Evolutionary conservation across 2,888 invertebrate species (phyloP).

Genomic region (Eugnorisma glareosa): DNA sequence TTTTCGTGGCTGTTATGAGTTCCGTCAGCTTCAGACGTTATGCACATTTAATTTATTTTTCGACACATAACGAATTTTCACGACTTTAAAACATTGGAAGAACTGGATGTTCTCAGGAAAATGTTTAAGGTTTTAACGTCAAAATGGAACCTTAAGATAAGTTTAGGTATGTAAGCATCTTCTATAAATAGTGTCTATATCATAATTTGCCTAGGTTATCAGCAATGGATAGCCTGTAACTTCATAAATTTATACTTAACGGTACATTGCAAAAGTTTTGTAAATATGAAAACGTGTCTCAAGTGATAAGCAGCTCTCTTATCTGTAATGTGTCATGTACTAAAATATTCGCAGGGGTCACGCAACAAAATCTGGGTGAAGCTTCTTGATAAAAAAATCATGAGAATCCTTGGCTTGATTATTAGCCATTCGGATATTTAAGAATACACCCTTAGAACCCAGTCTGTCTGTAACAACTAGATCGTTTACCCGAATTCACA

Average conservation of each 20-base stretch:
- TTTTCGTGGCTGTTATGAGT: constrained; percentile 7
- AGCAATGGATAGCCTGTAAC: constrained; percentile 40
- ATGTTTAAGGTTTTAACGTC: background rate
- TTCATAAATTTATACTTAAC: constrained; percentile 25
- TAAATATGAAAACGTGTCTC: constrained; percentile 45
- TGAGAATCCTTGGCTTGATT: background rate
- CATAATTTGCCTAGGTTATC: constrained; percentile 50
- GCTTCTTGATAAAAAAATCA: background rate
- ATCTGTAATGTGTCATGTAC: constrained; percentile 19
- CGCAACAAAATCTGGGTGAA: constrained; percentile 18
- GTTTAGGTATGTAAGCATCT: background rate
- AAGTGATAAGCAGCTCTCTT: constrained; percentile 28
- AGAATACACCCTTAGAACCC: background rate
- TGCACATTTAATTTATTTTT: background rate
- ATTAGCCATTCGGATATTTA: background rate
- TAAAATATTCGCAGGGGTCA: constrained; percentile 17
- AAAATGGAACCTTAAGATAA: background rate
- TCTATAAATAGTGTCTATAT: constrained; percentile 37
- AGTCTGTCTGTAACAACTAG: background rate
- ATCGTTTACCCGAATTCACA: background rate
- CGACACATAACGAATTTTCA: background rate
- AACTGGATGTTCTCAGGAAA: background rate
- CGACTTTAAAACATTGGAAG: background rate
- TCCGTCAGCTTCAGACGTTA: constrained; percentile 16
- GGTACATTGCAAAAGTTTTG: constrained; percentile 26